Evolutionary conservation across 23 tunicate genomes (phyloP), one percentile per base, ranked within the genome.

Genomic region (Halocynthia roretzi): DNA sequence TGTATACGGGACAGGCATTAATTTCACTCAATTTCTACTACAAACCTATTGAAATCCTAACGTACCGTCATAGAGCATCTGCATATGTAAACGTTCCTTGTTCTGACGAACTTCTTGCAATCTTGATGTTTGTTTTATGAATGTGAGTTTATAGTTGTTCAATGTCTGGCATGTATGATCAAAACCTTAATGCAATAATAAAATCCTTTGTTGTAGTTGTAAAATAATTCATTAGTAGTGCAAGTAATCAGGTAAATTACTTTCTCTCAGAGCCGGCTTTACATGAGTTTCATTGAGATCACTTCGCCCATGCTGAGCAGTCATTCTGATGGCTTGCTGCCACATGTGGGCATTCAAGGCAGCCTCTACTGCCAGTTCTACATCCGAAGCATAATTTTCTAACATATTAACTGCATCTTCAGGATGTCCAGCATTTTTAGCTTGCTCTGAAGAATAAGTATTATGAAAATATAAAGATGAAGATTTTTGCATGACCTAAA

Each of bases 381-480:
- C 6, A 65, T 83, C 80, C 8, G 56, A 55, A 6, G 71, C 85
- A 21, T 78, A 81, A 51, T 83, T 58, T 68, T 81, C 87, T 17
- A 82, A 80, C 8, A 86, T 60, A 64, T 75, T 57, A 9, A 90
- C 92, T 51, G 98, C 98, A 20, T 86, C 92, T 74, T 21, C 23
- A 56, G 54, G 64, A 10, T 53, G 60, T 19, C 78, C 63, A 0
- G 49, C 56, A 14, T 62, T 14, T 18, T 74, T 74, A 21, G 78
- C 78, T 54, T 56, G 20, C 49, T 74, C 78, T 74, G 78, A 53
- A 74, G 44, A 31, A 31, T 31, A 31, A 31, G 44, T 31, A 31
- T 0, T 31, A 31, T 31, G 2, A 31, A 31, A 31, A 31, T 31
- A 31, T 31, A 4, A 31, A 31, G 44, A 31, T 31, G 44, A 31